phyloP scores from a whole-genome alignment of 2,888 invertebrate species.

The Pseudeuparius sepicola region DNA sequence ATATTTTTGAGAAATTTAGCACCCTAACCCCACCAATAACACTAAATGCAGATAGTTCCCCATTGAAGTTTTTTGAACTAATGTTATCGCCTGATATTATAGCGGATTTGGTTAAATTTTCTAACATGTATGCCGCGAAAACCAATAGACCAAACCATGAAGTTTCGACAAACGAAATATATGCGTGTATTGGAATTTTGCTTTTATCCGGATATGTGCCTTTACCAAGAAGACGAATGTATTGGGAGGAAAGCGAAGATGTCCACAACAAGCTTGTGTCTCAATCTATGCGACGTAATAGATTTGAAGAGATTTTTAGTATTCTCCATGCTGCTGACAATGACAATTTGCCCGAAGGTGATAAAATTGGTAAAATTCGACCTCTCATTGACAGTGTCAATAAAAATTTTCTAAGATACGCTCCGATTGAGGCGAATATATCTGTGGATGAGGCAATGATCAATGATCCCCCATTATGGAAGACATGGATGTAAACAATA shows the following conservation, averaged over 20 bases:
- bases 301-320: too few relatives aligned
- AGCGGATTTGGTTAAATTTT: neutral
- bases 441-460: too few relatives aligned
- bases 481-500: too few relatives aligned
- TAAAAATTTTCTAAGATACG: neutral
- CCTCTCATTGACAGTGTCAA: slow-evolving; percentile 9
- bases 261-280: slow-evolving; percentile 24
- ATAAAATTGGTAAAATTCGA: slow-evolving; percentile 9
- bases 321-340: slow-evolving; percentile 17
- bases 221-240: slow-evolving; percentile 26
- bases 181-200: slow-evolving; percentile 12
- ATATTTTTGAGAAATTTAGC: slow-evolving; percentile 1
- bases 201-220: slow-evolving; percentile 27
- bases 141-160: neutral
- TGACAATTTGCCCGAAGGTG: slow-evolving; percentile 12
- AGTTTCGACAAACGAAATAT: too few relatives aligned
- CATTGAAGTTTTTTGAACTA: slow-evolving; percentile 2
- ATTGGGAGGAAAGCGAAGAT: slow-evolving; percentile 29
- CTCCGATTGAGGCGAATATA: slow-evolving; percentile 7
- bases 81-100: slow-evolving; percentile 2
- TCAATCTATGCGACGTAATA: slow-evolving; percentile 22
- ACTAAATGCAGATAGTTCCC: slow-evolving; percentile 1
- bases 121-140: slow-evolving; percentile 6
- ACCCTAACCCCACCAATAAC: slow-evolving; percentile 4
- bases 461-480: too few relatives aligned